Base-by-base conservation (phyloP, 2,797 vertebrate species). In the Microchirus variegatus region DNA sequence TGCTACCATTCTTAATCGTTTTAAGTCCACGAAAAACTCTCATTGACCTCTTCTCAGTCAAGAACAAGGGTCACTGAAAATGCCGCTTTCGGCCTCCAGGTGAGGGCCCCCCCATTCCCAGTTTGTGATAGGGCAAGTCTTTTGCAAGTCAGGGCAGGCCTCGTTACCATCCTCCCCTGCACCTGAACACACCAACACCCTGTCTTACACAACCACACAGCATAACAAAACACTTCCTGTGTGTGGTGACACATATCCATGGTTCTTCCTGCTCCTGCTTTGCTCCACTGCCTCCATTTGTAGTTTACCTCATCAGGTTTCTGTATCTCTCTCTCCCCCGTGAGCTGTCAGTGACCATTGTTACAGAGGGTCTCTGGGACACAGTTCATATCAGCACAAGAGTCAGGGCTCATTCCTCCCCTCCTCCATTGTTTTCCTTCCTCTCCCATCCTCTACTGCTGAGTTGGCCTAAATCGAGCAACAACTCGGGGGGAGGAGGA, bases 371-470 rank as follows among this genome's bases (percentile, higher is more conserved):
- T 81, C 84, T 83, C 79, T 75, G 17, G 70, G 75, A 81, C 62
- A 70, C 84, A 80, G 81, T 82, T 87, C 75, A 58, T 81, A 75
- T 78, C 72, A 81, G 87, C 77, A 81, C 77, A 81, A 78, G 76
- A 88, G 83, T 80, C 70, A 63, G 67, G 38, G 59, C 76, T 82
- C 74, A 64, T 62, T 85, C 72, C 80, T 83, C 80, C 81, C 85
- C 81, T 82, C 78, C 88, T 86, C 82, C 84, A 68, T 78, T 87
- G 68, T 65, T 84, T 84, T 87, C 83, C 86, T 88, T 89, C 87
- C 86, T 88, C 60, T 85, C 67, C 72, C 52, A 70, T 77, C 75
- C 69, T 74, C 75, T 91, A 91, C 67, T 88, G 82, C 83, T 90
- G 89, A 93, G 84, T 64, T 81, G 77, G 85, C 80, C 74, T 63